Conservation (phyloP, 2,888 invertebrate species). For the Trichacis sp. region DNA sequence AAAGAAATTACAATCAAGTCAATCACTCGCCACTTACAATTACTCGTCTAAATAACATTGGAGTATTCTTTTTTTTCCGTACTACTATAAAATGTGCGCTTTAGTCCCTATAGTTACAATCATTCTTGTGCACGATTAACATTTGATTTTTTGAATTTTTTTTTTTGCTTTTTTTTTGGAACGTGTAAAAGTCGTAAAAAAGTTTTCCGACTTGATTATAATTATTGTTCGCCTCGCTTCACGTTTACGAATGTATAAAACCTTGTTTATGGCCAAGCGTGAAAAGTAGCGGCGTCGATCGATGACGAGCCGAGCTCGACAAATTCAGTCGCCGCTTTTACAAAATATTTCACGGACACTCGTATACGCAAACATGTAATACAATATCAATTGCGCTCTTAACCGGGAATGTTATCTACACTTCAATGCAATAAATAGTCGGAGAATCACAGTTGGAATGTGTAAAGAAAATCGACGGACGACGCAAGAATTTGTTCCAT, state of each 20-base stretch:
- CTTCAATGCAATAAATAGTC: constrained; percentile 4
- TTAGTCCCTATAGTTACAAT: neutral
- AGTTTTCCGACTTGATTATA: constrained; percentile 6
- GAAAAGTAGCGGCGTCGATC: constrained; percentile 54
- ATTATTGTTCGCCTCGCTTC: constrained; percentile 38
- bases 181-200: constrained; percentile 1
- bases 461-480: constrained; percentile 20
- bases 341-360: constrained; percentile 31
- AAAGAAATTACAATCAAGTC: constrained; percentile 13
- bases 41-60: neutral
- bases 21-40: neutral
- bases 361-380: constrained; percentile 14
- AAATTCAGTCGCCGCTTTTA: constrained; percentile 10
- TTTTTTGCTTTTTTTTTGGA: neutral
- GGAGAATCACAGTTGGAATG: constrained; percentile 36
- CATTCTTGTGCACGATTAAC: neutral
- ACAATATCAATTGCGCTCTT: neutral
- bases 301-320: constrained; percentile 40
- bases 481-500: neutral
- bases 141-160: neutral
- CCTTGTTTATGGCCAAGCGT: constrained; percentile 61
- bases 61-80: neutral
- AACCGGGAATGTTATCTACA: constrained; percentile 24
- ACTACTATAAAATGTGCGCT: neutral
- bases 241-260: constrained; percentile 69